Evolutionary conservation across 30 jellyfish, hydroid and myxozoan genomes (phyloP), one percentile per base, ranked within the genome.

Genomic region (Morbakka virulenta): DNA sequence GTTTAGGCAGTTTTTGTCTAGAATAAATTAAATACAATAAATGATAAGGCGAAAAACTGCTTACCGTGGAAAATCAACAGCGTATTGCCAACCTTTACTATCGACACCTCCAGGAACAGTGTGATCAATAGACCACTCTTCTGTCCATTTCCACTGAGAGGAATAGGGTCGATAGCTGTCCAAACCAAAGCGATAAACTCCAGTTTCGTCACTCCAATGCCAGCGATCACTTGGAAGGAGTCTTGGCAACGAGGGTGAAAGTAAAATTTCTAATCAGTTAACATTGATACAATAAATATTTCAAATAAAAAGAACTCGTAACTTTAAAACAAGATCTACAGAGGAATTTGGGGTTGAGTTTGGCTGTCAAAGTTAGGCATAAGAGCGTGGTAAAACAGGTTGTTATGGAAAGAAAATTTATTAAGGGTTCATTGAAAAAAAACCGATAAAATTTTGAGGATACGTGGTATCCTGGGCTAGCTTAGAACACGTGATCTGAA

Each of bases 31-130:
- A n/a, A n/a, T n/a, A n/a, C n/a, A n/a, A n/a, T n/a, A n/a, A n/a
- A n/a, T n/a, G n/a, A n/a, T 13, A 11, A 71, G 11, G 53, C 0
- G 48, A 12, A 25, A 2, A 70, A 35, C 20, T 2, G 24, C 74
- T 32, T 20, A 84, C 98, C 96, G 69, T 22, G 98, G 98, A 35
- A 91, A 91, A 65, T 91, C 98, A 61, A 91, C 87, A 24, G 98
- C 98, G 68, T 91, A 91, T 64, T 91, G 98, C 98, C 98, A 91
- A n/a, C 98, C 98, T 12, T 84, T 81, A 28, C 79, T 79, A 52
- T 91, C 98, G 4, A 91, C 50, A 21, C 52, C 75, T 25, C 83
- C 83, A 2, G 77, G 69, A 6, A 3, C 51, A 67, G 68, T 24
- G 34, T 35, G 80, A 17, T 74, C 96, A 63, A 69, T 50, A 26